Conservation (phyloP, 2,888 invertebrate genomes). For the Rhagophthalmus giganteus region DNA sequence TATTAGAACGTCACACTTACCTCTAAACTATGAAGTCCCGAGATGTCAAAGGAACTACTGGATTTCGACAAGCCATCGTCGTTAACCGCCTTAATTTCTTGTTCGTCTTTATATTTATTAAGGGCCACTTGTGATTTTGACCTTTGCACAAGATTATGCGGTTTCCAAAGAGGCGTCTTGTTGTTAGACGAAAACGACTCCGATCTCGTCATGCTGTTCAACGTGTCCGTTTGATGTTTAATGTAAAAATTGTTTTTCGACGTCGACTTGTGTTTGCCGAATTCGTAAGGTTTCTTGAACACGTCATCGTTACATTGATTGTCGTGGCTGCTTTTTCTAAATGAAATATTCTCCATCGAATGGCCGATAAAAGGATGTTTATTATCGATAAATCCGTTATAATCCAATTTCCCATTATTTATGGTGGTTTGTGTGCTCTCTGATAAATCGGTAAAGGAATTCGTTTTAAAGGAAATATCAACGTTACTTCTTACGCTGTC, state of each 20-base stretch:
- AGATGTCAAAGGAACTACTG: conserved; percentile 54
- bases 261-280: conserved; percentile 28
- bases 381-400: neutral
- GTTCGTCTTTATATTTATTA: conserved; percentile 45
- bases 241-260: conserved; percentile 26
- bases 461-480: conserved; percentile 35
- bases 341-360: conserved; percentile 46
- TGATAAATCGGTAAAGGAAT: conserved; percentile 28
- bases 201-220: conserved; percentile 40
- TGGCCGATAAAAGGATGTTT: conserved; percentile 34
- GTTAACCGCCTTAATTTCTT: conserved; percentile 18
- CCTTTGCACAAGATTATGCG: conserved; percentile 52
- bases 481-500: conserved; percentile 53
- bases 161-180: conserved; percentile 42
- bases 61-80: conserved; percentile 45
- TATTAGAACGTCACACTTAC: too few relatives aligned
- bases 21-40: conserved; percentile 56
- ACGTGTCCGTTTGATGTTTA: conserved; percentile 19
- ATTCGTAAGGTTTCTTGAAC: conserved; percentile 43
- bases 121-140: conserved; percentile 56
- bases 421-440: conserved; percentile 2
- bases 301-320: conserved; percentile 37
- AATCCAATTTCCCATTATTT: neutral
- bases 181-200: conserved; percentile 49
- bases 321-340: conserved; percentile 34